Conservation (phyloP, 2,113 vertebrate species). For the Glaucomys volans region DNA sequence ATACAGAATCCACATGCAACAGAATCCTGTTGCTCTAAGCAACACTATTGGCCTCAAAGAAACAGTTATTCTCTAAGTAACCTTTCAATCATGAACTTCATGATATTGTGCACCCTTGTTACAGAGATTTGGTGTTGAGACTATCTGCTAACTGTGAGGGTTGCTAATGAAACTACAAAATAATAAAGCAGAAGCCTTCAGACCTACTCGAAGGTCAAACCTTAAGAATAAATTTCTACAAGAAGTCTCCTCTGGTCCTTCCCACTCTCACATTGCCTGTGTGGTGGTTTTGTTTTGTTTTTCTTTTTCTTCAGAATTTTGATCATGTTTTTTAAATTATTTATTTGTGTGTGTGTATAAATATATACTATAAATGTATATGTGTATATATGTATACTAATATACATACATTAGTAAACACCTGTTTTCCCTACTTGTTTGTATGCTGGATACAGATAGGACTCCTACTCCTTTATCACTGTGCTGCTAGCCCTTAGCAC, state of each 20-base stretch:
- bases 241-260: background rate
- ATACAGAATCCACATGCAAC: background rate
- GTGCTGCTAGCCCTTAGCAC: background rate
- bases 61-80: conserved; percentile 57
- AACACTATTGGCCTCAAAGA: conserved; percentile 37
- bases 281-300: background rate
- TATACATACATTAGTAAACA: background rate
- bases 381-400: no score
- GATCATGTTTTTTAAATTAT: background rate
- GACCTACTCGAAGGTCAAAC: background rate
- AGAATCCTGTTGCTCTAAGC: conserved; percentile 62
- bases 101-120: background rate
- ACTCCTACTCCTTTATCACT: background rate
- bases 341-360: background rate
- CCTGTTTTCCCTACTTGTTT: background rate
- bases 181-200: background rate
- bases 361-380: no score
- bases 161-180: background rate
- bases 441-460: background rate
- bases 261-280: background rate
- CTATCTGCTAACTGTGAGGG: background rate
- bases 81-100: conserved; percentile 57
- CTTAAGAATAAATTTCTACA: background rate
- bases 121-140: background rate
- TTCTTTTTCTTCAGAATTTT: conserved; percentile 9